Evolutionary conservation across 2,888 invertebrate species (phyloP), one percentile per base, ranked within the genome.

Genomic region (Lithosia quadra): DNA sequence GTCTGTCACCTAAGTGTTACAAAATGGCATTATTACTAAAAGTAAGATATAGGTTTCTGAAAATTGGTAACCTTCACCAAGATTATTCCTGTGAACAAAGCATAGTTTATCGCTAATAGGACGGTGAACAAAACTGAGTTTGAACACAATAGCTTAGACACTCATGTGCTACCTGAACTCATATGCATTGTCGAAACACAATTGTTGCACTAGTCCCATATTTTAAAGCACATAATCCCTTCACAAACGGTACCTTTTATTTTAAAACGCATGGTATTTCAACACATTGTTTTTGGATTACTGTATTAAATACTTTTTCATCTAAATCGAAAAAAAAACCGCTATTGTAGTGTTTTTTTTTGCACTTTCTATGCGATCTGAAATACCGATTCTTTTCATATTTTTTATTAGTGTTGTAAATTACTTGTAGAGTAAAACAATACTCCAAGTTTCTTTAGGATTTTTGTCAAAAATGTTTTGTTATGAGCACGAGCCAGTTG

Each of bases 151-250:
- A 82, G 79, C 67, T 73, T 81, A 79, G 80, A 86, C 83, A 80
- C 83, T 84, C 86, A 77, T 82, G 84, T 86, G 92, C 92, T 93
- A 93, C 93, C 93, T 93, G 92, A 92, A 91, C 80, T 86, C 76
- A 81, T 82, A 79, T 71, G 80, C 80, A 88, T 93, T 93, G 91
- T 93, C 86, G 90, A 82, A 82, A 76, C 76, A 87, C 91, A 89
- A 91, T 91, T 90, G 91, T 84, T 90, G 88, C 89, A 83, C 83
- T 80, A 80, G 84, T 81, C 84, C 82, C 82, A 79, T 82, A 83
- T 85, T 86, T 86, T 82, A 68, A 84, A 87, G 89, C 87, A 89
- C 78, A 75, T 93, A 92, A 93, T 94, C 93, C 90, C 87, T 86
- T 84, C 83, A 90, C 89, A 91, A 90, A 90, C 89, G 90, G 83